These are phyloP conservation scores for Poeciliopsis infans DNA, from an alignment of 2,797 vertebrate genomes.

Conservation along the genomic window DNA sequence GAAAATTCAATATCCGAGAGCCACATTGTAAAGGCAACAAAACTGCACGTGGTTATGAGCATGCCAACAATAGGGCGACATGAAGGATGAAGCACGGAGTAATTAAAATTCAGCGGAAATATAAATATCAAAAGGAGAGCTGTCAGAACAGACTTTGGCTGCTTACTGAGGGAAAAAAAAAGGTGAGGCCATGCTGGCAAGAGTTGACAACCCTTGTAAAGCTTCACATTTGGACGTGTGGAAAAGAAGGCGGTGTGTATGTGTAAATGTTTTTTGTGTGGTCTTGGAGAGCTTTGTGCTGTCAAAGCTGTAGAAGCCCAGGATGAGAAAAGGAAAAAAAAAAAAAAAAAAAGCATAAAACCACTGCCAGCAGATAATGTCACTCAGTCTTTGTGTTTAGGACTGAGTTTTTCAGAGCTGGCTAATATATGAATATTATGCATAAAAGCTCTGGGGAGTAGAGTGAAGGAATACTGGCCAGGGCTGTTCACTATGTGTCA, in stretches of 20 bases:
- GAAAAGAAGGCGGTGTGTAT: slow-evolving; percentile 43
- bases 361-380: slow-evolving; percentile 72
- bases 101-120: slow-evolving; percentile 79
- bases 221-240: slow-evolving; percentile 57
- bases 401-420: slow-evolving; percentile 42
- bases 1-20: slow-evolving; percentile 34
- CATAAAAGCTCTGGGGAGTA: slow-evolving; percentile 40
- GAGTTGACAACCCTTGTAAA: slow-evolving; percentile 69
- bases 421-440: slow-evolving; percentile 56
- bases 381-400: slow-evolving; percentile 71
- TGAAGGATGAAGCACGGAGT: slow-evolving; percentile 61
- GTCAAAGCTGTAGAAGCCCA: slow-evolving; percentile 64
- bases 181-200: slow-evolving; percentile 66
- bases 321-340: slow-evolving; percentile 36
- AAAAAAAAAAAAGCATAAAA: slow-evolving; percentile 45
- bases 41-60: slow-evolving; percentile 38
- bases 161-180: slow-evolving; percentile 50
- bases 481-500: slow-evolving; percentile 50
- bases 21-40: slow-evolving; percentile 52
- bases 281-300: slow-evolving; percentile 54
- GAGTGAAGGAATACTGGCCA: slow-evolving; percentile 34
- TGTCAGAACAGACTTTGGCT: slow-evolving; percentile 66
- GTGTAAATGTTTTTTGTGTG: slow-evolving; percentile 37
- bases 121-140: slow-evolving; percentile 77
- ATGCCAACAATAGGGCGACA: slow-evolving; percentile 66